Percentiles rank a stretch among this genome's conserved stretches.
These are phyloP conservation scores for Drosophila carrolli DNA, from an alignment of 1,140 invertebrate genomes.

Conservation along the genomic window DNA sequence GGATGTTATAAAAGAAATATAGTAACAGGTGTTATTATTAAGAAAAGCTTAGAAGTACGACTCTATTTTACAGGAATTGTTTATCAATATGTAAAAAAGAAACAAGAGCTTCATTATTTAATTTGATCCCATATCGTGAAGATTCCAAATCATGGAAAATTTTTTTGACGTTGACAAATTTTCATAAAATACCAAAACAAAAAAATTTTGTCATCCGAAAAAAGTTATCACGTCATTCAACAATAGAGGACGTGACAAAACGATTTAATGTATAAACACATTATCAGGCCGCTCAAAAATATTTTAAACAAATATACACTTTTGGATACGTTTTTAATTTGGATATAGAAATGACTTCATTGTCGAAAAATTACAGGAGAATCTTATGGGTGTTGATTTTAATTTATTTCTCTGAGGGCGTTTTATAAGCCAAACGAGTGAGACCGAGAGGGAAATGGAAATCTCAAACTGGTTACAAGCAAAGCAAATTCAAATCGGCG, in stretches of 20 bases:
- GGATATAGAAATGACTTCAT: slow-evolving; percentile 54
- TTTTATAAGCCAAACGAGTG: slow-evolving; percentile 42
- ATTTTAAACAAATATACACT: slow-evolving; percentile 11
- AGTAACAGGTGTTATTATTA: not conserved
- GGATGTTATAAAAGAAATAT: not conserved
- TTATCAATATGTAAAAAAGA: too few relatives aligned
- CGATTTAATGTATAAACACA: slow-evolving; percentile 1
- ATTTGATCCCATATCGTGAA: too few relatives aligned
- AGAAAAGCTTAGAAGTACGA: not conserved
- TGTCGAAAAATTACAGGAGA: slow-evolving; percentile 21
- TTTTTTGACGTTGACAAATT: too few relatives aligned
- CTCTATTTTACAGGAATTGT: too few relatives aligned
- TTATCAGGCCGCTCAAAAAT: not conserved
- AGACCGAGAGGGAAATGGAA: slow-evolving; percentile 15
- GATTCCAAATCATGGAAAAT: too few relatives aligned
- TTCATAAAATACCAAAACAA: too few relatives aligned
- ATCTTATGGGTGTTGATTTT: slow-evolving; percentile 9
- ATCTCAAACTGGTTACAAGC: slow-evolving; percentile 61
- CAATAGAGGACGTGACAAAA: not conserved
- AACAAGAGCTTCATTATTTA: too few relatives aligned
- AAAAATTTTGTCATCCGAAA: too few relatives aligned
- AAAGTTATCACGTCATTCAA: slow-evolving; percentile 1
- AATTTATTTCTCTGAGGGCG: slow-evolving; percentile 44
- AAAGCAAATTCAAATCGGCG: slow-evolving; percentile 20
- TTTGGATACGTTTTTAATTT: slow-evolving; percentile 8